These are phyloP conservation scores for Gymnoscopelus braueri DNA, from an alignment of 2,797 vertebrate genomes.

Conservation along the genomic window DNA sequence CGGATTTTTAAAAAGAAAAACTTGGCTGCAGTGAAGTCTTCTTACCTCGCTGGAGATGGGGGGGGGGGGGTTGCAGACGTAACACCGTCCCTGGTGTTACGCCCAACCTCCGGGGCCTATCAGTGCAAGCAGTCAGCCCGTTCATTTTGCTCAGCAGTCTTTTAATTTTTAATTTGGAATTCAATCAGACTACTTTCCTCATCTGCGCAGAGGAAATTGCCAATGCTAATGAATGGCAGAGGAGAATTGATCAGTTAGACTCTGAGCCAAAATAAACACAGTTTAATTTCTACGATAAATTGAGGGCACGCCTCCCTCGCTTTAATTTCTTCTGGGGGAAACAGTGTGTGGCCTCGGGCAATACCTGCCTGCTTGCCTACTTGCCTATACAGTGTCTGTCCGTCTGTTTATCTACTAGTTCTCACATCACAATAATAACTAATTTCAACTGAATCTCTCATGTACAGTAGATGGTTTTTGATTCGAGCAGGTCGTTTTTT, in stretches of 20 bases:
- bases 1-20: no score
- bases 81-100: no score
- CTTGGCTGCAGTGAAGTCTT: no score
- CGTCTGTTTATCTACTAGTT: background rate
- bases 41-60: no score
- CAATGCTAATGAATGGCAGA: slow-evolving; percentile 70
- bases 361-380: background rate
- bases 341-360: slow-evolving; percentile 23
- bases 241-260: slow-evolving; percentile 64
- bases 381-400: background rate
- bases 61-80: no score
- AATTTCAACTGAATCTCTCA: no score
- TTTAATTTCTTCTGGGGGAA: slow-evolving; percentile 39
- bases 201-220: slow-evolving; percentile 66
- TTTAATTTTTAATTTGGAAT: slow-evolving; percentile 76
- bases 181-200: slow-evolving; percentile 65
- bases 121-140: slow-evolving; percentile 40
- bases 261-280: slow-evolving; percentile 72
- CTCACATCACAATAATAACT: background rate
- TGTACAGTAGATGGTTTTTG: no score
- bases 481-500: no score
- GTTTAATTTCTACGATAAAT: slow-evolving; percentile 74
- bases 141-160: slow-evolving; percentile 49
- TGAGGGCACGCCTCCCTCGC: slow-evolving; percentile 49
- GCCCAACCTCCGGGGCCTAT: slow-evolving; percentile 2